Evolutionary conservation across 2,888 invertebrate genomes (phyloP), one percentile per base, ranked within the genome.

Genomic region (Micoletzkya japonica): DNA sequence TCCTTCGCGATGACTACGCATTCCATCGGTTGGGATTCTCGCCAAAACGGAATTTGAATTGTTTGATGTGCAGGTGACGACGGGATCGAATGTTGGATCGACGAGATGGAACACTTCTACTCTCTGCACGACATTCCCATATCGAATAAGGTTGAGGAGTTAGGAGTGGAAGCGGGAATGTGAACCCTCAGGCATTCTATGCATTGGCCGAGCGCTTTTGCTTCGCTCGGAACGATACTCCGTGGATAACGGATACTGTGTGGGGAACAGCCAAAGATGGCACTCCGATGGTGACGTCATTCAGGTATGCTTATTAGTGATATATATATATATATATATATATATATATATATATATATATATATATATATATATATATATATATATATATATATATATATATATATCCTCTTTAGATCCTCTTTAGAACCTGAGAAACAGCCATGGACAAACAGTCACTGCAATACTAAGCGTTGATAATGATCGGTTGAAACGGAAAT

Each of bases 11-110:
- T 76, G 52, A 76, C 76, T 4, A 70, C 67, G 50, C 74, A 74
- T 32, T 74, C 81, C 30, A 81, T 83, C 39, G 83, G 74, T 36
- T 56, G 64, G 58, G 37, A 52, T 20, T 70, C 70, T 24, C 30
- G 30, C 4, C 14, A n/a, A 58, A 7, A 32, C 14, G 52, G 52
- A 6, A 52, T 39, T 17, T 39, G 6, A 10, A 39, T 39, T 39
- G 39, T 39, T 39, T 39, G 17, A 10, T 39, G 6, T n/a, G 14
- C 50, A 68, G 69, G 79, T 4, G 77, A 79, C 44, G 78, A 76
- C 30, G 75, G 76, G 2, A 77, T 80, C 2, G 78, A 82, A 60
- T 80, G 78, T 36, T 83, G 82, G 82, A 36, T 83, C 56, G 30
- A 73, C 39, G 82, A 82, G 37, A 77, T 82, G 77, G 74, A 78